Base-by-base conservation (phyloP, 2,888 invertebrate species). In the Drosophila putrida region DNA sequence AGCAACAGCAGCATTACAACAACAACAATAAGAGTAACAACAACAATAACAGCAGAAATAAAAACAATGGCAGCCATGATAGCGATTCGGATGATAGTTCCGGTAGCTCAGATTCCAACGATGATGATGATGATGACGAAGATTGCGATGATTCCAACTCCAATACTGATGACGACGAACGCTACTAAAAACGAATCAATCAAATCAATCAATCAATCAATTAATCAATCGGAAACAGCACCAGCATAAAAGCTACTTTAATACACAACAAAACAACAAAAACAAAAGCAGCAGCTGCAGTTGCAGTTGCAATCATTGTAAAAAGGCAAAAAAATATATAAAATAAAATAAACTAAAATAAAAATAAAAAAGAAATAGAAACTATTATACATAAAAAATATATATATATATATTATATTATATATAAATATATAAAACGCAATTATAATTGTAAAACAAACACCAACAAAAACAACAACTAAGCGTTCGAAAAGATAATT, bases 151-250 rank as follows among this genome's bases (percentile, higher is more conserved):
- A 87, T 67, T 82, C 82, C 70, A 80, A 82, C 71, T 73, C 87
- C 71, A 81, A 83, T 78, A 78, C 88, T 59, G 88, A 89, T 65
- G 88, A 88, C 67, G 89, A 91, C 75, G 89, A 90, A 75, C 80
- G 76, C 81, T 90, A 90, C 77, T 90, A 85, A 86, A 71, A 78
- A 78, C 75, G 68, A 64, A 69, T 73, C 27, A 51, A 61, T 28
- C 28, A 44, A 61, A 46, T 57, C 46, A 57, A 60, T 53, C 41
- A 57, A 58, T 50, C 64, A 60, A 49, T 59, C 57, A 41, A 47
- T 43, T 51, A 39, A 58, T 57, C 50, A 27, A 61, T 44, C 57
- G 31, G 47, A 50, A 44, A n/a, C 27, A 70, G 31, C 39, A 43
- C 43, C 55, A 33, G 59, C 50, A 59, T 49, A 49, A 39, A 39